A percentile compares a stretch with the other conserved stretches of the same genome.
These are phyloP conservation scores for Drosophila meridionalis DNA, from an alignment of 2,888 invertebrate species.

Conservation along the genomic window DNA sequence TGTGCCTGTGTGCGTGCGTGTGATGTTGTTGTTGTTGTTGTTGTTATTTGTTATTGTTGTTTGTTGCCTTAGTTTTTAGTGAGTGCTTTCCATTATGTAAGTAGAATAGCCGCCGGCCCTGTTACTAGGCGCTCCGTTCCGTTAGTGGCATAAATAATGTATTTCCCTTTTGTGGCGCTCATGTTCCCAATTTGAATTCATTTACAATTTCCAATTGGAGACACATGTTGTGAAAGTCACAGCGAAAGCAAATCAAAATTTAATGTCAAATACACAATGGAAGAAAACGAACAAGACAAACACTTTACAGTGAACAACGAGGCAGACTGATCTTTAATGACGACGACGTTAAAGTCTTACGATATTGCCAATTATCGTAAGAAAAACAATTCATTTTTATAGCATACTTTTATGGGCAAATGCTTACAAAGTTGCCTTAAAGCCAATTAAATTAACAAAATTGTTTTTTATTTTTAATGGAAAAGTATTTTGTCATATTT, in stretches of 20 bases:
- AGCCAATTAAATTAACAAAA: neutral
- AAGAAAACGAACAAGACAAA: too few relatives aligned
- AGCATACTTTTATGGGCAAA: conserved; percentile 9
- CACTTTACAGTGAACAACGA: neutral
- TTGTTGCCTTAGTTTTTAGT: conserved; percentile 31
- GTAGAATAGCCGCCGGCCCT: conserved; percentile 31
- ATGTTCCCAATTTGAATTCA: conserved; percentile 16
- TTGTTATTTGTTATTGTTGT: conserved; percentile 21
- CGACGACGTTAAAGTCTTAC: neutral
- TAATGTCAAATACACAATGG: neutral
- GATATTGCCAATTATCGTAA: neutral
- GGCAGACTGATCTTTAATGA: neutral
- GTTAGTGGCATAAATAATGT: conserved; percentile 46
- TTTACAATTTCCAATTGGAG: neutral
- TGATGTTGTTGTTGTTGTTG: conserved; percentile 17
- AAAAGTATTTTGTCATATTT: too few relatives aligned
- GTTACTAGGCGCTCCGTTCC: conserved; percentile 46
- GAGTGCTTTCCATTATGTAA: conserved; percentile 49
- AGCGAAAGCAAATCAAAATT: neutral
- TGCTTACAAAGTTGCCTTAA: neutral
- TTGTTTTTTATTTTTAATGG: neutral
- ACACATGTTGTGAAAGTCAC: neutral
- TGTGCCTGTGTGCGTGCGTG: conserved; percentile 4
- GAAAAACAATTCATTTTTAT: neutral
- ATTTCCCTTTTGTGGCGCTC: neutral